A percentile compares a stretch with the other conserved stretches of the same genome.
Conservation (phyloP, 1,140 invertebrate species). For the Temnothorax nylanderi region DNA sequence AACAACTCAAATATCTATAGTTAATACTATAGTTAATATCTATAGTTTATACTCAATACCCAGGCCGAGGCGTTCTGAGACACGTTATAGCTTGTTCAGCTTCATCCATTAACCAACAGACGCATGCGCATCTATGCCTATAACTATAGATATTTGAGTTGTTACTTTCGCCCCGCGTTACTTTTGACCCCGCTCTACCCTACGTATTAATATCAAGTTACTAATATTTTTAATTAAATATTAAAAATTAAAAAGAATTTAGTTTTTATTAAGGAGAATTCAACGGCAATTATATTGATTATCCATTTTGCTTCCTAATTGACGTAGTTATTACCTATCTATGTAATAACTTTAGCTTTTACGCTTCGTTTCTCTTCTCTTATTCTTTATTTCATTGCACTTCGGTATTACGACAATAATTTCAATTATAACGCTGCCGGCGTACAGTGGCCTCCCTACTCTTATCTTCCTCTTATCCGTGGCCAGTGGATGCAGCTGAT, state of each 20-base stretch:
- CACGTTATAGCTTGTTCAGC: too few species aligned
- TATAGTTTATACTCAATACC: too few species aligned
- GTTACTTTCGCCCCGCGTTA: too few species aligned
- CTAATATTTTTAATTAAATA: neutral
- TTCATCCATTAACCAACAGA: too few species aligned
- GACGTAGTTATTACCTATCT: neutral
- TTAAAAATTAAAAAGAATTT: neutral
- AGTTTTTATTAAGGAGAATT: neutral
- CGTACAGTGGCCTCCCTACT: neutral
- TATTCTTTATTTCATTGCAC: neutral
- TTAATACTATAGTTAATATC: too few species aligned
- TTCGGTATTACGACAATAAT: constrained; percentile 13
- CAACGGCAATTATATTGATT: neutral
- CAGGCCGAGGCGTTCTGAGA: too few species aligned
- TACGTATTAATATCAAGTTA: neutral
- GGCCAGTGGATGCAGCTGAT: constrained; percentile 9
- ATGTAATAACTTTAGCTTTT: neutral
- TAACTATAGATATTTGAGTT: too few species aligned
- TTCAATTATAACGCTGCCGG: constrained; percentile 20
- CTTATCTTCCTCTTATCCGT: constrained; percentile 29
- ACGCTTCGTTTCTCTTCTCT: neutral
- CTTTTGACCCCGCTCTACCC: too few species aligned
- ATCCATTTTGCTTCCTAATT: neutral
- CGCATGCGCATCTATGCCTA: too few species aligned
- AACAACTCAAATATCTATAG: too few species aligned